Conservation (phyloP, 92 coral and sea anemone species). For the Pocillopora grandis region DNA sequence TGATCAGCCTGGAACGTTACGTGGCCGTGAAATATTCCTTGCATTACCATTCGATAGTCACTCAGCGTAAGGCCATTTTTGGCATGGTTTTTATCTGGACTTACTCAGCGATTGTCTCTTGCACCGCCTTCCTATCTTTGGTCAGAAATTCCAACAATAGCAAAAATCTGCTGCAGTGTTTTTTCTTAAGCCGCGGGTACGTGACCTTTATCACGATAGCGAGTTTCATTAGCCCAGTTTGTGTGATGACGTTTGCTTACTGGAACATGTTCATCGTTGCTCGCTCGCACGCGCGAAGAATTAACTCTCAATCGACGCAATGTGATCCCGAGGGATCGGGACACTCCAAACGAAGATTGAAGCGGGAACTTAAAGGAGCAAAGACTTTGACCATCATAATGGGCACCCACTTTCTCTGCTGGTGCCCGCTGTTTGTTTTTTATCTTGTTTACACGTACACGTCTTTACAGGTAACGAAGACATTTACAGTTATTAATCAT, state of each 20-base stretch:
- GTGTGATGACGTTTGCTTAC: conserved; percentile 70
- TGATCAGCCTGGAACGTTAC: conserved; percentile 88
- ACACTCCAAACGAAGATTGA: conserved; percentile 44
- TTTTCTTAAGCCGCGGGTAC: conserved; percentile 78
- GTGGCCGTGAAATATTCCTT: conserved; percentile 84
- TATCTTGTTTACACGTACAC: conserved; percentile 60
- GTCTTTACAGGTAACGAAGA: conserved; percentile 36
- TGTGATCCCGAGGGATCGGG: conserved; percentile 10
- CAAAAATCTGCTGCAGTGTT: conserved; percentile 37
- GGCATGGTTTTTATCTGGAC: conserved; percentile 73
- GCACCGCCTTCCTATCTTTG: conserved; percentile 57
- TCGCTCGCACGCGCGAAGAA: conserved; percentile 71
- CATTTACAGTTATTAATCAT: conserved; percentile 34
- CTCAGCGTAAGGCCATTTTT: conserved; percentile 65
- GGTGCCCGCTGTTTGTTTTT: conserved; percentile 86
- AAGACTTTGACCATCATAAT: conserved; percentile 87
- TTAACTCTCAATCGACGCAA: conserved; percentile 39
- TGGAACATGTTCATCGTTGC: conserved; percentile 81
- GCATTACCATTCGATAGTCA: conserved; percentile 71
- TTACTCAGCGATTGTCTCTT: conserved; percentile 74
- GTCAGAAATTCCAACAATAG: conserved; percentile 40
- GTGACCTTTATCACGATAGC: conserved; percentile 71
- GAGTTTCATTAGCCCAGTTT: conserved; percentile 77
- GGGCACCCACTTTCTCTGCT: conserved; percentile 84
- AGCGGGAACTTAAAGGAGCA: conserved; percentile 88